Conservation (phyloP, 2,888 invertebrate species). For the Chirona hameri region DNA sequence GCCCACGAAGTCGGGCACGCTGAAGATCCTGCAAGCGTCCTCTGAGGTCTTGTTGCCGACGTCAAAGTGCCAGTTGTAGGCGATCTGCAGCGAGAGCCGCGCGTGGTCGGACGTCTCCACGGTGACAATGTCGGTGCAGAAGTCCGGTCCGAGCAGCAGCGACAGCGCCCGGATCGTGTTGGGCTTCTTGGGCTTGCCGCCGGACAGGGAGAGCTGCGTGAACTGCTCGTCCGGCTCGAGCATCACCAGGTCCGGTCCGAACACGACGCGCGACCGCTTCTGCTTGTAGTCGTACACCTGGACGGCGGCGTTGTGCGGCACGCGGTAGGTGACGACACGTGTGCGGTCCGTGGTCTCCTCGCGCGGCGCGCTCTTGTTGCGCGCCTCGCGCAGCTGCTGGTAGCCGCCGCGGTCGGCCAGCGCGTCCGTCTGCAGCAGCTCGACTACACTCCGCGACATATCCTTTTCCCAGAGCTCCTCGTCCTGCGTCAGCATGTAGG, state of each 20-base stretch:
- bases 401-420: slow-evolving; percentile 47
- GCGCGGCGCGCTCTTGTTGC: not conserved
- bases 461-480: slow-evolving; percentile 45
- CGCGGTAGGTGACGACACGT: slow-evolving; percentile 49
- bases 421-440: slow-evolving; percentile 47
- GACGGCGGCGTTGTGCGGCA: slow-evolving; percentile 54
- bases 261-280: slow-evolving; percentile 52
- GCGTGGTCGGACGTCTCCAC: slow-evolving; percentile 55
- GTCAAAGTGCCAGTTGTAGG: slow-evolving; percentile 54
- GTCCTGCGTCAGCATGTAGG: slow-evolving; percentile 52
- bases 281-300: slow-evolving; percentile 55
- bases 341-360: slow-evolving; percentile 44
- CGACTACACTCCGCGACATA: slow-evolving; percentile 49
- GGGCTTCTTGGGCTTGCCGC: slow-evolving; percentile 52
- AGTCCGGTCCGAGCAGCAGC: slow-evolving; percentile 52
- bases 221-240: slow-evolving; percentile 54
- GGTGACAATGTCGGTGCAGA: slow-evolving; percentile 52
- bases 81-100: slow-evolving; percentile 51
- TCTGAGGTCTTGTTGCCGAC: slow-evolving; percentile 43
- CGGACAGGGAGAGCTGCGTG: slow-evolving; percentile 52
- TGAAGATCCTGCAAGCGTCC: slow-evolving; percentile 50
- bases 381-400: slow-evolving; percentile 6
- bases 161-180: slow-evolving; percentile 51
- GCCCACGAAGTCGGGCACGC: slow-evolving; percentile 54
- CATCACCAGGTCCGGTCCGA: slow-evolving; percentile 55